Evolutionary conservation across 2,888 invertebrate genomes (phyloP).

Genomic region (Megalurothrips usitatus): DNA sequence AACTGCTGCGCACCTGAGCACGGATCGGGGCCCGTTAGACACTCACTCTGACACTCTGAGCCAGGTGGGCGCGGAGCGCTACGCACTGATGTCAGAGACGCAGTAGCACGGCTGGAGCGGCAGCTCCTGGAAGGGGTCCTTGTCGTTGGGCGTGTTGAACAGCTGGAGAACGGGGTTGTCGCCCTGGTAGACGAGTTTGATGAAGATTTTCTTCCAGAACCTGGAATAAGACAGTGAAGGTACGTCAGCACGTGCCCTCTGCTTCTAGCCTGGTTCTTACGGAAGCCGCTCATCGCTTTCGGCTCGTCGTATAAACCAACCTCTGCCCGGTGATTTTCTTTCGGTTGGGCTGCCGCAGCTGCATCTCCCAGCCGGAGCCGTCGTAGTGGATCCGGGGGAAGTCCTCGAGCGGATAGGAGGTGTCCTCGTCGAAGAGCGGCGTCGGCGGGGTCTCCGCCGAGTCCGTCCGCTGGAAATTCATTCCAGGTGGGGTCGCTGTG

Average conservation of each 20-base stretch:
- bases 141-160: constrained; percentile 74
- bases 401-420: constrained; percentile 84
- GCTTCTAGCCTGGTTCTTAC: too few relatives aligned
- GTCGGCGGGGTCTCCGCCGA: constrained; percentile 84
- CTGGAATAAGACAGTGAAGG: constrained; percentile 46
- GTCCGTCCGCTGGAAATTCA: constrained; percentile 44
- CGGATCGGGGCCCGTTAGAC: constrained; percentile 26
- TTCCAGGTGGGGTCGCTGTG: constrained; percentile 30
- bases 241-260: background rate
- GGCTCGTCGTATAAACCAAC: too few relatives aligned
- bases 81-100: constrained; percentile 71
- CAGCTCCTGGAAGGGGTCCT: constrained; percentile 91
- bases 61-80: constrained; percentile 31
- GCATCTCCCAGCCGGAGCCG: constrained; percentile 94
- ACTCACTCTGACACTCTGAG: too few relatives aligned
- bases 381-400: constrained; percentile 74
- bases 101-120: constrained; percentile 93
- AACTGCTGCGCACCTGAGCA: constrained; percentile 89
- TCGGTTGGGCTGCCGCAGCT: constrained; percentile 90
- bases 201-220: constrained; percentile 96
- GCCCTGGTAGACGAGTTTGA: constrained; percentile 70
- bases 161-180: constrained; percentile 84
- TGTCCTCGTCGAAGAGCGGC: constrained; percentile 89
- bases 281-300: too few relatives aligned
- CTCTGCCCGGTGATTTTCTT: constrained; percentile 92